Base-by-base conservation (phyloP, 2,888 invertebrate genomes). In the Polyploca ridens region DNA sequence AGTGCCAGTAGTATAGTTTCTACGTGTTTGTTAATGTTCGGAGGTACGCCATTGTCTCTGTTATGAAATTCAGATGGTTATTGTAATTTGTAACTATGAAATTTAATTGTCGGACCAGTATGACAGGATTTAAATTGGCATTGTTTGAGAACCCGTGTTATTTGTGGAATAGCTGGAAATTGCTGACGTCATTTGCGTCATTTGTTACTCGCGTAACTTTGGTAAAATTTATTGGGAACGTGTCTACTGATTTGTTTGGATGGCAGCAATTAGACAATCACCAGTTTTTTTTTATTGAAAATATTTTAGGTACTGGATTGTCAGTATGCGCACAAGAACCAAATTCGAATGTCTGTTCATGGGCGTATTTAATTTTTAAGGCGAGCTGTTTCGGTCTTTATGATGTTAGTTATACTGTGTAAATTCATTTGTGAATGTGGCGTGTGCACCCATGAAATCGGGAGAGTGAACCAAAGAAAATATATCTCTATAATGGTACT, bases 11-110 rank as follows among this genome's bases (percentile, higher is more conserved):
- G 33, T 64, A 62, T 68, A 63, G 64, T 70, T 71, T 67, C 63
- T 62, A 58, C 64, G 61, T 66, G 62, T 74, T 71, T 70, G 71
- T 74, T 71, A 77, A 19, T 10, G 49, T 16, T 10, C 1, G 16
- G 54, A 10, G 54, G 16, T 70, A 77, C 66, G 59, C 54, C 57
- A 66, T 62, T 54, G 69, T 69, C 66, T 64, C 62, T 33, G 66
- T 74, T 75, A 73, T 71, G 70, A 76, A 72, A 71, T 75, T 73
- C 66, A 64, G 62, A 49, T 67, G 68, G 71, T 73, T 71, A 68
- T 72, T 66, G 61, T 65, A 66, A 75, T 66, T 62, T 62, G 64
- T 66, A 61, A 64, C 54, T 69, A 73, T 63, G 65, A 54, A 19
- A 54, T 54, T 54, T 19, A 54, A 54, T 54, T 19, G 16, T 54